Evolutionary conservation across 2,888 invertebrate species (phyloP), one percentile per base, ranked within the genome.

Genomic region (Diabrotica balteata): DNA sequence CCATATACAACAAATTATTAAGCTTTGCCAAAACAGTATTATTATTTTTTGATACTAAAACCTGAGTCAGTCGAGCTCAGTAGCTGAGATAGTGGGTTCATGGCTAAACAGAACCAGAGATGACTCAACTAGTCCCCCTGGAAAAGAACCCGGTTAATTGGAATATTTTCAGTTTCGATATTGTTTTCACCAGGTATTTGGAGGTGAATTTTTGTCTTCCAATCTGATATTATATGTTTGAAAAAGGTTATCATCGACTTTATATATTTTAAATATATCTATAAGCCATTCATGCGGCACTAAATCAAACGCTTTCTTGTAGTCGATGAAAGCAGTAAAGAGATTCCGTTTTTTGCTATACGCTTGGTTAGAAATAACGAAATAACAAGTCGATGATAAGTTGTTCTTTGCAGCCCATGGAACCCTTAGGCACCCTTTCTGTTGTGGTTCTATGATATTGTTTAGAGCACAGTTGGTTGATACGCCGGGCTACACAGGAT

Each of bases 21-120:
- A 32, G 32, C 32, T 32, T 32, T 4, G 32, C 32, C 32, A 32
- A 2, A 32, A 32, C 2, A 32, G 32, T 32, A 32, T 32, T 32
- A 4, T 32, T 32, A 32, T 32, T 32, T 32, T 32, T 32, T n/a
- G 4, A 32, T 32, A 4, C 32, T 32, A 32, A 32, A 32, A 32
- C 32, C 32, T 7, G 11, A 32, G 9, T 53, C 32, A 7, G 7
- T 22, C 5, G 11, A 11, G 32, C 22, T 53, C 42, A 10, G 60
- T n/a, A 11, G 47, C 47, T 47, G n/a, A 47, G 47, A 47, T 47
- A 59, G 47, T 17, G 59, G 59, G 6, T 32, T 7, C 59, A 59
- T 45, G 6, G 59, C 59, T 47, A 59, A 7, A 22, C 61, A 61
- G 11, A 61, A 61, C 51, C 61, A 61, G 7, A 61, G 50, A 7